Percentiles rank a stretch among this genome's conserved stretches.
Evolutionary conservation across 2,888 invertebrate genomes (phyloP).

Genomic region (Pyrocoelia pectoralis): DNA sequence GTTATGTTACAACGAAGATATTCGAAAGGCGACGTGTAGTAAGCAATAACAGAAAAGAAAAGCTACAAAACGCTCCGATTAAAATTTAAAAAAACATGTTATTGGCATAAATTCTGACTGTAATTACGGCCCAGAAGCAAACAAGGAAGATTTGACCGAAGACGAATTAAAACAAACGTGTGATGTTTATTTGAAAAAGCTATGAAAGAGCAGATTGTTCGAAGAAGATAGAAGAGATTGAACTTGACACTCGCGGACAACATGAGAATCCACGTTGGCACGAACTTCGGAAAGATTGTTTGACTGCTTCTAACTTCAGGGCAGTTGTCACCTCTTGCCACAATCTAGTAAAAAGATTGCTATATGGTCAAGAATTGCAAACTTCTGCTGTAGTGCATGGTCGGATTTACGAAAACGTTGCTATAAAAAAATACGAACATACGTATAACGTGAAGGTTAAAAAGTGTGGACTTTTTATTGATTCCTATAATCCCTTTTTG

Average conservation of each 20-base stretch:
- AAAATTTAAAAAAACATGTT: not conserved
- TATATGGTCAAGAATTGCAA: not conserved
- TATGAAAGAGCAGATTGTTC: slow-evolving; percentile 4
- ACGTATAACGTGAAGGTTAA: not conserved
- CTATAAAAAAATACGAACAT: not conserved
- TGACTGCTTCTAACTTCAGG: not conserved
- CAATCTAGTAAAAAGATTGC: not conserved
- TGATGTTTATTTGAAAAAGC: slow-evolving; percentile 1
- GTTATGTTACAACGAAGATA: not conserved
- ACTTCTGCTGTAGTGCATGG: slow-evolving; percentile 2
- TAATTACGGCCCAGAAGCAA: not conserved
- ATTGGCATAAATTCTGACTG: not conserved
- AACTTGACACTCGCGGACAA: slow-evolving; percentile 3
- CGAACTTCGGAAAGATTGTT: slow-evolving; percentile 4
- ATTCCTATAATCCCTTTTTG: not conserved
- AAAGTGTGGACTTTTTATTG: no score
- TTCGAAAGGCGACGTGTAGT: not conserved
- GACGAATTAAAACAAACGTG: not conserved
- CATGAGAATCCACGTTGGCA: slow-evolving; percentile 4
- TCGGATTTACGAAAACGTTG: slow-evolving; percentile 5
- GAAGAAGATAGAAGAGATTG: not conserved
- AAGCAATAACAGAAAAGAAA: not conserved
- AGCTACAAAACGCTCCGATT: slow-evolving; percentile 1
- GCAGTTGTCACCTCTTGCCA: slow-evolving; percentile 6
- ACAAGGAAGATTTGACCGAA: not conserved